Percentiles rank a stretch among this genome's conserved stretches.
Evolutionary conservation across 2,797 vertebrate genomes (phyloP).

Genomic region (Tokudaia muenninki): DNA sequence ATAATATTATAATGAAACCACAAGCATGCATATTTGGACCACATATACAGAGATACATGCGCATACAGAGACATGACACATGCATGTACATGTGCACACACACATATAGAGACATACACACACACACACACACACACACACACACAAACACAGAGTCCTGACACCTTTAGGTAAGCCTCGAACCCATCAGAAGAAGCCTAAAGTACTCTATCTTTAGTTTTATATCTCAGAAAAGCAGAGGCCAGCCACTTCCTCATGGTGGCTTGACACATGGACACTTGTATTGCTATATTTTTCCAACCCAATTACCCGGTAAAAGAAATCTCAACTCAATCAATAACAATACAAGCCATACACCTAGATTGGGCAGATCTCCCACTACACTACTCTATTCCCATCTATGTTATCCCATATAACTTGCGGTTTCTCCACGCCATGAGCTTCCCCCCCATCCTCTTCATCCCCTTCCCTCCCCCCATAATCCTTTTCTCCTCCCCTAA

Average conservation of each 20-base stretch:
- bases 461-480: too few species aligned
- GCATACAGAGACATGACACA: neutral
- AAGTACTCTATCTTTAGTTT: slow-evolving; percentile 91
- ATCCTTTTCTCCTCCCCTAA: too few species aligned
- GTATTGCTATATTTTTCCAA: too few species aligned
- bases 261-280: slow-evolving; percentile 83
- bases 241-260: slow-evolving; percentile 88
- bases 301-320: too few species aligned
- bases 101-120: neutral
- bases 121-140: neutral
- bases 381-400: too few species aligned
- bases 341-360: too few species aligned
- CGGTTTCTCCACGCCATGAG: too few species aligned
- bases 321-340: too few species aligned
- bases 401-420: too few species aligned
- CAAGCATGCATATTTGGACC: neutral
- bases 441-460: too few species aligned
- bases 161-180: neutral
- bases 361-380: too few species aligned
- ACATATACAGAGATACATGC: neutral
- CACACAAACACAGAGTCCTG: neutral
- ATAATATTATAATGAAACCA: neutral
- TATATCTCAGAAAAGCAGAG: slow-evolving; percentile 88
- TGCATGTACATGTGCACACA: neutral
- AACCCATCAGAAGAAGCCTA: neutral